Conservation (phyloP, 2,113 vertebrate species). For the Aptenodytes patagonicus region DNA sequence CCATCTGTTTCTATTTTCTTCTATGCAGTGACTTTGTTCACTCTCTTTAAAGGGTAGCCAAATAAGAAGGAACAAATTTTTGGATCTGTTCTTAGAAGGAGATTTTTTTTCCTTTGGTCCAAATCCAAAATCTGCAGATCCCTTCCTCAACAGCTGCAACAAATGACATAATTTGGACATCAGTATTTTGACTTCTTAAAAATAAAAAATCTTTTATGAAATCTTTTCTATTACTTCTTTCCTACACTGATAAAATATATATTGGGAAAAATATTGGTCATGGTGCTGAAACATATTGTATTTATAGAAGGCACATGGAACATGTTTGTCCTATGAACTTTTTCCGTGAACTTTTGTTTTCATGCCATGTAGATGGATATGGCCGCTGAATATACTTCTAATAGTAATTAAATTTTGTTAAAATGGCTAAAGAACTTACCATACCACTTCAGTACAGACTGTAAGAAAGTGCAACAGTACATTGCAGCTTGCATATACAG, state of each 20-base stretch:
- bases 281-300: not conserved
- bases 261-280: not conserved
- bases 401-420: not conserved
- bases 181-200: not conserved
- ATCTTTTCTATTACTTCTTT: not conserved
- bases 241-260: not conserved
- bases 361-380: not conserved
- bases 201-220: not conserved
- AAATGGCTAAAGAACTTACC: not conserved
- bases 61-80: slow-evolving; percentile 4
- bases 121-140: not conserved
- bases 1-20: slow-evolving; percentile 34
- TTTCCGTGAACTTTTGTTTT: not conserved
- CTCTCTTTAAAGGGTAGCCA: not conserved
- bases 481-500: not conserved
- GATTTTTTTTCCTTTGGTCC: not conserved
- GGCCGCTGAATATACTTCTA: not conserved
- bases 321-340: not conserved
- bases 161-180: not conserved
- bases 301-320: not conserved
- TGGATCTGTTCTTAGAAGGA: not conserved
- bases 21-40: not conserved
- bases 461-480: not conserved
- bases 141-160: not conserved
- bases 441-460: not conserved